Evolutionary conservation across 1,140 invertebrate genomes (phyloP), one percentile per base, ranked within the genome.

Genomic region (Oryctes rhinoceros): DNA sequence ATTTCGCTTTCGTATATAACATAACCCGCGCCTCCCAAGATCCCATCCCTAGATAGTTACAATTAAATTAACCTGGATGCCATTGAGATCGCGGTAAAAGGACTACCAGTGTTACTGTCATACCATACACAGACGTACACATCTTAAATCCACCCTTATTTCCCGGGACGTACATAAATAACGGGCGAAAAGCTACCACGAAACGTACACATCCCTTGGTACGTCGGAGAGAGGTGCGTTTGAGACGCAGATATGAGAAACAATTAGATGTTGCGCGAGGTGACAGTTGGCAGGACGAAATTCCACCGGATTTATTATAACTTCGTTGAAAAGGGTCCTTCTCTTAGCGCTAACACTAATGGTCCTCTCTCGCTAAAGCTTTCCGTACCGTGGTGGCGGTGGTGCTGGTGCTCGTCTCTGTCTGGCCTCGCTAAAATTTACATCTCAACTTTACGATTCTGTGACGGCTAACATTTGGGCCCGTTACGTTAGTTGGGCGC

Each of bases 291-390:
- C 24, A 24, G 65, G 65, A 71, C 24, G 20, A 24, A 35, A 71
- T 71, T 24, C 20, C 65, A 30, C 24, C 24, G 65, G 65, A 71
- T 71, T 71, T 71, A 44, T 44, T 44, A 71, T 71, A 71, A 71
- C 65, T 71, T 71, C 11, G 65, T 30, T 71, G 65, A 71, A 37
- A 71, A 71, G 65, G 65, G 65, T 71, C 65, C 24, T 37, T 30
- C 65, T 24, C 20, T 15, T 44, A 5, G 39, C 39, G 39, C 39
- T 10, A 44, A 44, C 39, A 10, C 39, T 44, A 44, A 44, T 44
- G 39, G 39, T 3, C 39, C 39, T 44, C 9, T 10, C 39, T 10
- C 39, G 5, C 39, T 10, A 44, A 44, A 44, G 39, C 39, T 44
- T 44, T 44, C 39, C 39, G 39, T 44, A 44, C 39, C 39, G 24